Percentiles rank a stretch among this genome's conserved stretches.
Conservation (phyloP, 2,797 vertebrate genomes). For the Phalloptychus januarius region DNA sequence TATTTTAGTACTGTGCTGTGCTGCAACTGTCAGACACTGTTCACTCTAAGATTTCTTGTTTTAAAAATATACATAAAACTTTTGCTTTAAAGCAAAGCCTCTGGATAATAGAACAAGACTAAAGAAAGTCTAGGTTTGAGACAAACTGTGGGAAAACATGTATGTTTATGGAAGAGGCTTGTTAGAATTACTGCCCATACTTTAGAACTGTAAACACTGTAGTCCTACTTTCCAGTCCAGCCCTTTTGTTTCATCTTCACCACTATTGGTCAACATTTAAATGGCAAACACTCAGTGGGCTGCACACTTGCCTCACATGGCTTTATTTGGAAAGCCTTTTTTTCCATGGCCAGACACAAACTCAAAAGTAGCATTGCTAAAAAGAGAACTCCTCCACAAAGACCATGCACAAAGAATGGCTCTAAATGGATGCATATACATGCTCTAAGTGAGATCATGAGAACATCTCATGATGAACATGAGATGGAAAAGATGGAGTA, state of each 20-base stretch:
- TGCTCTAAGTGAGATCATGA: slow-evolving; percentile 33
- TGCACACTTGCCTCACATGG: slow-evolving; percentile 80
- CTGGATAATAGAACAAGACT: slow-evolving; percentile 21
- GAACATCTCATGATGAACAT: slow-evolving; percentile 40
- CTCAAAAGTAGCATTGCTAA: slow-evolving; percentile 76
- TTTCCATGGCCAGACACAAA: slow-evolving; percentile 75
- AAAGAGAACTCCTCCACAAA: slow-evolving; percentile 76
- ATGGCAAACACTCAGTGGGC: slow-evolving; percentile 79
- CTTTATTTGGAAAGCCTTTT: slow-evolving; percentile 81
- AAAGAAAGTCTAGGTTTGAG: background rate
- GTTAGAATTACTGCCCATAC: slow-evolving; percentile 69
- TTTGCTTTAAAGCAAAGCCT: slow-evolving; percentile 27
- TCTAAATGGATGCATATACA: slow-evolving; percentile 58
- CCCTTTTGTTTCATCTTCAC: slow-evolving; percentile 72
- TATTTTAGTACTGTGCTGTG: background rate
- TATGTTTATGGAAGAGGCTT: slow-evolving; percentile 57
- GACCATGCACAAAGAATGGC: slow-evolving; percentile 70
- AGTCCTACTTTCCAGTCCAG: slow-evolving; percentile 67
- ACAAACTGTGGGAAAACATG: slow-evolving; percentile 34
- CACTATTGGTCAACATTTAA: slow-evolving; percentile 76
- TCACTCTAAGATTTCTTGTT: slow-evolving; percentile 10
- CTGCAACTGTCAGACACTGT: background rate
- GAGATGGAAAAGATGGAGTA: slow-evolving; percentile 16
- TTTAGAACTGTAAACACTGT: slow-evolving; percentile 78
- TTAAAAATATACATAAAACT: slow-evolving; percentile 29